phyloP scores from a whole-genome alignment of 1,140 invertebrate genomes.

The Drosophila ficusphila region DNA sequence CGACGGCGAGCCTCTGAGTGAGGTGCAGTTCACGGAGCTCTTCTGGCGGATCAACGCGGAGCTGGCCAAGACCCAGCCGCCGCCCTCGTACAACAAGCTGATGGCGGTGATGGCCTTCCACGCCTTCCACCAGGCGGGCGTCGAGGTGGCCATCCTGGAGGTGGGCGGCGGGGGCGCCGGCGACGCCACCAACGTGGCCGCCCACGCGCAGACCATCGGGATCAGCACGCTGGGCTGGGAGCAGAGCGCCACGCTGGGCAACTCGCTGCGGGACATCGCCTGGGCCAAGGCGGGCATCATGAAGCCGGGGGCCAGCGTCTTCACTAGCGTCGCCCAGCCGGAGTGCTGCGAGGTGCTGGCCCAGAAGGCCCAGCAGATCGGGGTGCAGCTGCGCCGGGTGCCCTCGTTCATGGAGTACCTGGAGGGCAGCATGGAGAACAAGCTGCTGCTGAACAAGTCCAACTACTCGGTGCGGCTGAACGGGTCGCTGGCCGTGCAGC shows the following conservation, averaged over 20 bases:
- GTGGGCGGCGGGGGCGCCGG: conserved; percentile 98
- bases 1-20: conserved; percentile 91
- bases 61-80: conserved; percentile 86
- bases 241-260: conserved; percentile 93
- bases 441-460: conserved; percentile 41
- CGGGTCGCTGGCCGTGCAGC: conserved; percentile 93
- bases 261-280: conserved; percentile 95
- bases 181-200: conserved; percentile 97
- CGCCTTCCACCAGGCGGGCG: conserved; percentile 92
- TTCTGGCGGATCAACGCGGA: conserved; percentile 93
- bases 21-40: conserved; percentile 90
- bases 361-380: conserved; percentile 88
- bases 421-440: conserved; percentile 26
- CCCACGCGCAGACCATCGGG: conserved; percentile 92
- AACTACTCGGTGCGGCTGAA: conserved; percentile 86
- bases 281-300: conserved; percentile 98
- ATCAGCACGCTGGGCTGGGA: conserved; percentile 93
- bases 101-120: conserved; percentile 96
- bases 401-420: conserved; percentile 42
- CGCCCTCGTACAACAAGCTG: conserved; percentile 97
- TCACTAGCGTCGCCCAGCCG: conserved; percentile 89
- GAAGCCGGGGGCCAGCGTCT: conserved; percentile 90
- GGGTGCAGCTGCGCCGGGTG: conserved; percentile 84
- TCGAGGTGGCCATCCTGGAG: conserved; percentile 98
- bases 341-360: conserved; percentile 89